Evolutionary conservation across 2,113 vertebrate species (phyloP).

Genomic region (Tupaia tana): DNA sequence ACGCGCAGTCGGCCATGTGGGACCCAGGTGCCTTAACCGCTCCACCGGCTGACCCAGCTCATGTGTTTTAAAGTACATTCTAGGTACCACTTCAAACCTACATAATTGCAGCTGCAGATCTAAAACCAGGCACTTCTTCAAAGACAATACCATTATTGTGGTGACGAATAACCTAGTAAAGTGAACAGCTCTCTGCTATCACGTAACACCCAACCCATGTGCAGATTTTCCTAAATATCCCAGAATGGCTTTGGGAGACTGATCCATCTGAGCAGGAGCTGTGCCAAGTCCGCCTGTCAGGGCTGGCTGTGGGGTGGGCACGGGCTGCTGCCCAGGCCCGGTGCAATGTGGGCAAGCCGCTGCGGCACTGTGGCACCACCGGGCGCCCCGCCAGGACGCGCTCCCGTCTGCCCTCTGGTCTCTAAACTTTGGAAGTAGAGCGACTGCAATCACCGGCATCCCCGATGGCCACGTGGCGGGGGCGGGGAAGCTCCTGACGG

Average conservation of each 20-base stretch:
- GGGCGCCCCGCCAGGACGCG: too few species aligned
- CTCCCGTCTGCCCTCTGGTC: neutral
- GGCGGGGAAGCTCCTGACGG: too few species aligned
- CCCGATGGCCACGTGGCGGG: too few species aligned
- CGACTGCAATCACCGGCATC: neutral
- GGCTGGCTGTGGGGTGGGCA: neutral
- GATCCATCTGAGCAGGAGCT: too few species aligned
- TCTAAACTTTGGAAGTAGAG: neutral
- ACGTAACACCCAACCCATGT: neutral
- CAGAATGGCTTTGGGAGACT: neutral
- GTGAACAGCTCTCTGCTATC: neutral
- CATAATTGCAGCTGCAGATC: neutral
- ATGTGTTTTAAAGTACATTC: neutral
- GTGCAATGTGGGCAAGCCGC: neutral
- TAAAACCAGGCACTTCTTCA: neutral
- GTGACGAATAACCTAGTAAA: too few species aligned
- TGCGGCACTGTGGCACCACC: too few species aligned
- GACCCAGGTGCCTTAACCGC: too few species aligned
- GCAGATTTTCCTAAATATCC: too few species aligned
- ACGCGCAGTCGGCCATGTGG: too few species aligned
- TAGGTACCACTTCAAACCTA: neutral
- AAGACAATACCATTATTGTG: too few species aligned
- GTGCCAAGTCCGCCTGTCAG: neutral
- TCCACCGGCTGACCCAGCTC: too few species aligned
- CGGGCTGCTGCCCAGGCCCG: too few species aligned